Base-by-base conservation (phyloP, 2,113 vertebrate genomes). In the Zosterops hypoxanthus region DNA sequence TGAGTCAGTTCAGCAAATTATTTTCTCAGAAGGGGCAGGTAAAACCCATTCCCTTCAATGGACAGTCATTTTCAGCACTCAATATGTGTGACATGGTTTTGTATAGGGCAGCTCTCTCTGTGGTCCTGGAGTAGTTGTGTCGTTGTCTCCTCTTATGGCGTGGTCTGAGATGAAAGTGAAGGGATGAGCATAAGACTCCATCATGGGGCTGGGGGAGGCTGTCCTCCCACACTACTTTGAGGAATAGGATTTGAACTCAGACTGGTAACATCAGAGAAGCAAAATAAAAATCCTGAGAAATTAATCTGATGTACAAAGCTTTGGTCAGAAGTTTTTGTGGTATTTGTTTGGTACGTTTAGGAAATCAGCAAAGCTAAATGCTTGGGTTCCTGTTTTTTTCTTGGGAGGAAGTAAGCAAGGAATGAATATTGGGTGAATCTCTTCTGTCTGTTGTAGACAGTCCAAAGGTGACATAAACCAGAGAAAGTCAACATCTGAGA, bases 1-100 rank as follows among this genome's bases (percentile, higher is more conserved):
- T 0, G 6, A 50, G 11, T 21, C 13, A 64, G 0, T 76, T 60
- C 22, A 15, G 6, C 49, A 44, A 23, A 20, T 56, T 14, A 22
- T 13, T 25, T 41, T 28, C 63, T 91, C 31, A 34, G 12, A 68
- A 47, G 14, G 16, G 9, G 14, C 20, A 82, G 12, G 6, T 11
- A 89, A 28, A 61, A 89, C 7, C 34, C 12, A 5, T 42, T 68
- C 33, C 24, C 73, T 78, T 59, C 22, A 77, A 11, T 11, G 29
- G 33, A 16, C 31, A 25, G 14, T 73, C 0, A 0, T 61, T 79
- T 75, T 39, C 36, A 82, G 42, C 20, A 20, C 50, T 76, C 26
- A 65, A 4, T 61, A 28, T 36, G 19, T 36, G 26, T 52, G 41
- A 33, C 18, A 7, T 28, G 9, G 4, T 53, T 80, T 47, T 56